Percentiles rank a stretch among this genome's conserved stretches.
Evolutionary conservation across 1,140 invertebrate species (phyloP).

Genomic region (Trichonephila clavata): DNA sequence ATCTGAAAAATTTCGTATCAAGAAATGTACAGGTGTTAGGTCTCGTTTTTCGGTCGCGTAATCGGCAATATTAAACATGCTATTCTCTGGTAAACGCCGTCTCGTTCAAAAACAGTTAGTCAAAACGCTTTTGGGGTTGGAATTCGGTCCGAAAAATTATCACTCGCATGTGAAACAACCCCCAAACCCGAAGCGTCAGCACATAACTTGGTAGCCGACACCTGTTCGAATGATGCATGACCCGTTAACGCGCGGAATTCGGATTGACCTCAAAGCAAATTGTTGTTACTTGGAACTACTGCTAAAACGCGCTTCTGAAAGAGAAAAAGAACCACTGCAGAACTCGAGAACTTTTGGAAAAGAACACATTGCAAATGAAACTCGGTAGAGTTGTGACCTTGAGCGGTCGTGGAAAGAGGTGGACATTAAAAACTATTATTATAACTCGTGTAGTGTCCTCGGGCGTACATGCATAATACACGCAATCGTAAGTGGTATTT

Average conservation of each 20-base stretch:
- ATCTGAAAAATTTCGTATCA: no score
- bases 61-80: no score
- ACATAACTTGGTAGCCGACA: background rate
- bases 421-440: background rate
- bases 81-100: background rate
- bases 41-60: no score
- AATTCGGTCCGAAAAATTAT: background rate
- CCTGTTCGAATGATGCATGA: conserved; percentile 17
- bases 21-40: no score
- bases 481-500: background rate
- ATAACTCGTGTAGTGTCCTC: background rate
- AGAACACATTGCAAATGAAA: background rate
- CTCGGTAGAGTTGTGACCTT: background rate
- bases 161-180: background rate
- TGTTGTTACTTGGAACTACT: background rate
- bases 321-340: background rate
- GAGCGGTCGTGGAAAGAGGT: background rate
- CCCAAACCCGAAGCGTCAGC: background rate
- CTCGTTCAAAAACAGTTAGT: background rate
- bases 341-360: background rate
- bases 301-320: background rate
- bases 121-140: background rate
- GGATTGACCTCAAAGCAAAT: background rate
- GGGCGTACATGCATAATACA: conserved; percentile 7
- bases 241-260: conserved; percentile 20